Conservation (phyloP, 2,888 invertebrate species). For the Calephelis perditalis region DNA sequence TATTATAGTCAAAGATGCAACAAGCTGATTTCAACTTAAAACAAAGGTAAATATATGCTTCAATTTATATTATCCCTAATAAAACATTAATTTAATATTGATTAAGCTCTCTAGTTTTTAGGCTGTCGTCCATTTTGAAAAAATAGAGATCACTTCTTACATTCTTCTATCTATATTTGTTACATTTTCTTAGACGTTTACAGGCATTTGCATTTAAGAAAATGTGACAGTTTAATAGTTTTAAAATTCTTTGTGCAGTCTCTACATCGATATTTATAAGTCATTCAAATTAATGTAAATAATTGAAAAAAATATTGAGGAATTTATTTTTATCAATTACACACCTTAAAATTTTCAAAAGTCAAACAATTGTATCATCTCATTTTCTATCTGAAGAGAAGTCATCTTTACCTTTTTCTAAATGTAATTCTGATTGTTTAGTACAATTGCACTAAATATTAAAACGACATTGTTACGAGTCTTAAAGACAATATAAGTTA, state of each 20-base stretch:
- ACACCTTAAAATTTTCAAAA: conserved; percentile 3
- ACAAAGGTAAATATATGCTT: conserved; percentile 71
- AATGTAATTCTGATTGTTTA: conserved; percentile 19
- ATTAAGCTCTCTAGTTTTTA: conserved; percentile 75
- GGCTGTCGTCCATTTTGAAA: conserved; percentile 63
- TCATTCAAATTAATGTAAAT: not conserved
- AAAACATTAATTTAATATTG: conserved; percentile 69
- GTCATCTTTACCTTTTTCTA: conserved; percentile 58
- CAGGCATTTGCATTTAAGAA: conserved; percentile 5
- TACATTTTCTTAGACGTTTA: not conserved
- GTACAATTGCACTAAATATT: conserved; percentile 2
- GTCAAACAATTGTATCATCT: not conserved
- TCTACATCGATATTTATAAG: conserved; percentile 11
- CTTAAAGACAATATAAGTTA: conserved; percentile 9
- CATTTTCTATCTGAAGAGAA: conserved; percentile 28
- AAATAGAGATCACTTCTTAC: conserved; percentile 36
- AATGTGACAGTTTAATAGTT: not conserved
- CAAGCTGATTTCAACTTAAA: conserved; percentile 70
- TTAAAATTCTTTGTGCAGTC: conserved; percentile 23
- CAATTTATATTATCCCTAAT: conserved; percentile 65
- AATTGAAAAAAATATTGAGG: conserved; percentile 39
- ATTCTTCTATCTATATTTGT: not conserved
- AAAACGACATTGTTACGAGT: conserved; percentile 3
- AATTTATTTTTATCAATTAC: conserved; percentile 33
- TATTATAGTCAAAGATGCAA: conserved; percentile 61